Evolutionary conservation across 2,797 vertebrate species (phyloP).

Genomic region (Sebastes trivittatus): DNA sequence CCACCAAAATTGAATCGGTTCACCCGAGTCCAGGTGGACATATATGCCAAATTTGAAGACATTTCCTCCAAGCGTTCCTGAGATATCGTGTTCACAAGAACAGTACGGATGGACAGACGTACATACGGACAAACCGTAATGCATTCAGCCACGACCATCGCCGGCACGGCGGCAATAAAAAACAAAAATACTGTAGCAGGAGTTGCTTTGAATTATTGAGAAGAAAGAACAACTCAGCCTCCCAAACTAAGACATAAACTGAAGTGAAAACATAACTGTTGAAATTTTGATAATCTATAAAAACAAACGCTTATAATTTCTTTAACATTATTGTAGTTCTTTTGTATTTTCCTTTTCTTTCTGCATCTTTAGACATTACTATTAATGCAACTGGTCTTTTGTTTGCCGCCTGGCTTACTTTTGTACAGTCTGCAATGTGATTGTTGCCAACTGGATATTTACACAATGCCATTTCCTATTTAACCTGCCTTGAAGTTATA

Average conservation of each 20-base stretch:
- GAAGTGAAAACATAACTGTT: background rate
- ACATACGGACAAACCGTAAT: no score
- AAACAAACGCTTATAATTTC: background rate
- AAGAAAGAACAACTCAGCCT: background rate
- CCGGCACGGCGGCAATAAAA: no score
- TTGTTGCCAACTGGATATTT: background rate
- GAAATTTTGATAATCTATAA: background rate
- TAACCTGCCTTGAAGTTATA: background rate
- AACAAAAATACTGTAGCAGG: no score
- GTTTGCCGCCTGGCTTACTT: background rate
- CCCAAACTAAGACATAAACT: background rate
- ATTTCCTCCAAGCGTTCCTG: no score
- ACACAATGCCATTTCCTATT: background rate
- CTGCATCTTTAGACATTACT: background rate
- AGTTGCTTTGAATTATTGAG: background rate
- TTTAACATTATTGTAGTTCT: background rate
- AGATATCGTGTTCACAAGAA: no score
- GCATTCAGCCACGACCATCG: rapidly evolving
- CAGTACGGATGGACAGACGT: no score
- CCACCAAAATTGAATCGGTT: no score
- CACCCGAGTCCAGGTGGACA: no score
- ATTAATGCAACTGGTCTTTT: background rate
- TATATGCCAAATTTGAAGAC: no score
- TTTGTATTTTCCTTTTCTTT: background rate
- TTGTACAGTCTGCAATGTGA: background rate